Evolutionary conservation across 2,888 invertebrate species (phyloP).

Genomic region (Melipona bicolor): DNA sequence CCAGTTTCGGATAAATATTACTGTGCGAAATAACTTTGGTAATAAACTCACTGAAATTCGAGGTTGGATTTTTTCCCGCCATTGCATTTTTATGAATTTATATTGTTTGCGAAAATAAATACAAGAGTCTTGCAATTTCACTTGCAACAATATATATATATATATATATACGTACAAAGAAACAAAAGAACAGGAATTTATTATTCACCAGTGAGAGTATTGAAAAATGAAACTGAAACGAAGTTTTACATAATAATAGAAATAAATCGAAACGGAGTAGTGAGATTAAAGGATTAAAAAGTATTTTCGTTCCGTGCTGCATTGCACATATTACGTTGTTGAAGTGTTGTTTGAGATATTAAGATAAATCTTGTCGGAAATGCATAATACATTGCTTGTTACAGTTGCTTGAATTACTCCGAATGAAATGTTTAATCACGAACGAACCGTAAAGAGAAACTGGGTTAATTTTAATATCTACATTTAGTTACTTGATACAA

Average conservation of each 20-base stretch:
- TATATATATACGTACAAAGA: too few species aligned
- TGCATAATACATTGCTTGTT: background rate
- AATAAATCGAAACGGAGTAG: background rate
- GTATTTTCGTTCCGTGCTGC: background rate
- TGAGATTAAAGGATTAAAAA: background rate
- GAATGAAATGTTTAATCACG: background rate
- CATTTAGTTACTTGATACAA: too few species aligned
- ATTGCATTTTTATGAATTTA: too few species aligned
- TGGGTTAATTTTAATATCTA: background rate
- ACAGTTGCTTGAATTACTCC: too few species aligned
- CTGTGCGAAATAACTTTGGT: too few species aligned
- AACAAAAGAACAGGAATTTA: background rate
- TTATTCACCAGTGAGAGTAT: background rate
- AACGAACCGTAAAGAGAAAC: background rate
- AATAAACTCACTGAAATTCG: background rate
- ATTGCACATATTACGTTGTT: background rate
- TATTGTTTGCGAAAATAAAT: background rate
- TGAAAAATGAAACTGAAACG: background rate
- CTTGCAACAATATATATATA: background rate
- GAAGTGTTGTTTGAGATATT: background rate
- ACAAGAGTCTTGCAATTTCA: background rate
- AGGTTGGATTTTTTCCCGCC: background rate
- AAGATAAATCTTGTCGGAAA: background rate
- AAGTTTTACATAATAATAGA: background rate
- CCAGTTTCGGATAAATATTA: too few species aligned